phyloP scores from a whole-genome alignment of 2,113 vertebrate genomes.

The Corythoichthys haematopterus region DNA sequence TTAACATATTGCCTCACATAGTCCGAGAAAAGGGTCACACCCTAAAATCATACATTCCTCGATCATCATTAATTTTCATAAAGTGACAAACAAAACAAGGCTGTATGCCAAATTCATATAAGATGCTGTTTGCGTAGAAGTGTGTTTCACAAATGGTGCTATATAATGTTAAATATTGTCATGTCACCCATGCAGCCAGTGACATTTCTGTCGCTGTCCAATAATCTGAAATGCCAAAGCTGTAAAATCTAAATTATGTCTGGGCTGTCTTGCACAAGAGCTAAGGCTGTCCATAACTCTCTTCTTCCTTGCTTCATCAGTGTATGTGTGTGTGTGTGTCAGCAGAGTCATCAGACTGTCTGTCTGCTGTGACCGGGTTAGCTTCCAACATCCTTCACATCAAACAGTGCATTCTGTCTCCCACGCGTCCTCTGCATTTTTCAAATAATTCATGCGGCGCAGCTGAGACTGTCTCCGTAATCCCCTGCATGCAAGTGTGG shows the following conservation, averaged over 20 bases:
- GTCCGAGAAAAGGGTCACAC: neutral
- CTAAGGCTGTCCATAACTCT: constrained; percentile 10
- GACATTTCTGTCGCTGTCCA: constrained; percentile 10
- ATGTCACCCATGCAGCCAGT: neutral
- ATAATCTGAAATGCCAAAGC: constrained; percentile 25
- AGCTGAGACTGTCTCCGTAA: constrained; percentile 42
- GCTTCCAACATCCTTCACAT: constrained; percentile 45
- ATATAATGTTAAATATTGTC: neutral
- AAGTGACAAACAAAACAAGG: neutral
- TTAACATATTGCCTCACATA: neutral
- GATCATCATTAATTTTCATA: neutral
- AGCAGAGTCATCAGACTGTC: constrained; percentile 46
- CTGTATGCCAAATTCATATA: neutral
- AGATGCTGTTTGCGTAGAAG: neutral
- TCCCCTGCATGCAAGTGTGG: constrained; percentile 43
- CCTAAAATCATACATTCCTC: neutral
- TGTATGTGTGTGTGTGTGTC: constrained; percentile 24
- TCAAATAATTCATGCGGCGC: constrained; percentile 54
- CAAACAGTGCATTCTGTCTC: constrained; percentile 55
- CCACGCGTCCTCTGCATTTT: constrained; percentile 57
- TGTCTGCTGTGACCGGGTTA: constrained; percentile 42
- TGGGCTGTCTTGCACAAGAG: constrained; percentile 2
- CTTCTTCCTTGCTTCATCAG: constrained; percentile 16
- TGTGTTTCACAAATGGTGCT: neutral
- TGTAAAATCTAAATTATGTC: constrained; percentile 4